Conservation (phyloP, 1,140 invertebrate species). For the Caenorhabditis inopinata region DNA sequence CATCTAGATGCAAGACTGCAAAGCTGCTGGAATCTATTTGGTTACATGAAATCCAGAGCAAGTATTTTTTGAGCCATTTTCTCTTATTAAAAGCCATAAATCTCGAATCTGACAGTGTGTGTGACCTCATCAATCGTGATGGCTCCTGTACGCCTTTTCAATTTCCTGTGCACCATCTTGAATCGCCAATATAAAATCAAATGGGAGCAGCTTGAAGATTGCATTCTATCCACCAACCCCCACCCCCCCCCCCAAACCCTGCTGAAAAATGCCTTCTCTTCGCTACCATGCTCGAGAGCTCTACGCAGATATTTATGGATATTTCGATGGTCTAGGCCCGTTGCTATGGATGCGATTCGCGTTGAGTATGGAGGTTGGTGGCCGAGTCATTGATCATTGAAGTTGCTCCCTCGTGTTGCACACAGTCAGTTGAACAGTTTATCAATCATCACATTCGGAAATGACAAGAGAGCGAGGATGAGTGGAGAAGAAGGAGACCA, state of each 20-base stretch:
- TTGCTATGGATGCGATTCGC: constrained; percentile 12
- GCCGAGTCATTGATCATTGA: no score
- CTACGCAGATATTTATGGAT: constrained; percentile 21
- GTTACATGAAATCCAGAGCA: no score
- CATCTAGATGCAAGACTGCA: no score
- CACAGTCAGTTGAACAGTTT: no score
- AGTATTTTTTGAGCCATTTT: not conserved
- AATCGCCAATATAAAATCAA: not conserved
- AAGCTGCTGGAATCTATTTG: no score
- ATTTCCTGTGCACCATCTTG: not conserved
- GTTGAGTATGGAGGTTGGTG: no score
- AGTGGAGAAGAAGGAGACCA: not conserved
- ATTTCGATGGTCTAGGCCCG: constrained; percentile 1
- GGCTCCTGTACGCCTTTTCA: not conserved
- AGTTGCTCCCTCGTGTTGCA: no score
- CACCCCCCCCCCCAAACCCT: no score
- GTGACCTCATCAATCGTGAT: not conserved
- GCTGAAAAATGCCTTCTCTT: not conserved
- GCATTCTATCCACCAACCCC: no score
- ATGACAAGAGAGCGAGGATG: not conserved
- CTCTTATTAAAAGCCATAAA: not conserved
- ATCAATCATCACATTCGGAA: not conserved
- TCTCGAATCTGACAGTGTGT: not conserved
- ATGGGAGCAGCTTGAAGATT: not conserved
- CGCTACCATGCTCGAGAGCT: not conserved